Conservation (phyloP, 2,797 vertebrate species). For the Salmo trutta region DNA sequence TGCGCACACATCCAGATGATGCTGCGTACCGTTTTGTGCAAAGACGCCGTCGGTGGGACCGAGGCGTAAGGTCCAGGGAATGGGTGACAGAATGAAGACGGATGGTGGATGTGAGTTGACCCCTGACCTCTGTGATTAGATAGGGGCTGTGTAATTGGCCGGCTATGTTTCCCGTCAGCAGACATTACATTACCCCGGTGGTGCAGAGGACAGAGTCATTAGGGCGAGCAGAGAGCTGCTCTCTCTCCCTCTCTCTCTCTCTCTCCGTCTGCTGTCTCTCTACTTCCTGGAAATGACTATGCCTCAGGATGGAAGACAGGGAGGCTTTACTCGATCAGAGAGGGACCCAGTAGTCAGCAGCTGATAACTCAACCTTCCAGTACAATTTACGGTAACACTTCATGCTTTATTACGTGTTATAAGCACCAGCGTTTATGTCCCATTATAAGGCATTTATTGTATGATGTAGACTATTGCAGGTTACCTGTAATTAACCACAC, state of each 20-base stretch:
- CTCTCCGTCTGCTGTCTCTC: slow-evolving; percentile 10
- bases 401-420: not conserved
- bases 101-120: slow-evolving; percentile 49
- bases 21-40: no score
- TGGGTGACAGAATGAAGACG: slow-evolving; percentile 55
- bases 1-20: no score
- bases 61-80: slow-evolving; percentile 24
- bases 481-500: not conserved
- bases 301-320: not conserved
- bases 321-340: not conserved
- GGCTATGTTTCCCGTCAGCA: slow-evolving; percentile 68
- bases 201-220: slow-evolving; percentile 55
- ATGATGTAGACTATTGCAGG: not conserved
- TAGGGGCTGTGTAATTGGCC: slow-evolving; percentile 64
- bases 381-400: not conserved
- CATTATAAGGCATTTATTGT: no score
- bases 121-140: slow-evolving; percentile 65
- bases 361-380: slow-evolving; percentile 1
- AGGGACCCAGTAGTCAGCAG: not conserved
- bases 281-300: slow-evolving; percentile 10
- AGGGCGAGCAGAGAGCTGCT: slow-evolving; percentile 31
- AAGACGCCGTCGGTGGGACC: no score
- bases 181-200: slow-evolving; percentile 56
- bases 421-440: not conserved
- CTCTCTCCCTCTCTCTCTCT: slow-evolving; percentile 6